Evolutionary conservation across 2,797 vertebrate species (phyloP).

Genomic region (Aeoliscus strigatus): DNA sequence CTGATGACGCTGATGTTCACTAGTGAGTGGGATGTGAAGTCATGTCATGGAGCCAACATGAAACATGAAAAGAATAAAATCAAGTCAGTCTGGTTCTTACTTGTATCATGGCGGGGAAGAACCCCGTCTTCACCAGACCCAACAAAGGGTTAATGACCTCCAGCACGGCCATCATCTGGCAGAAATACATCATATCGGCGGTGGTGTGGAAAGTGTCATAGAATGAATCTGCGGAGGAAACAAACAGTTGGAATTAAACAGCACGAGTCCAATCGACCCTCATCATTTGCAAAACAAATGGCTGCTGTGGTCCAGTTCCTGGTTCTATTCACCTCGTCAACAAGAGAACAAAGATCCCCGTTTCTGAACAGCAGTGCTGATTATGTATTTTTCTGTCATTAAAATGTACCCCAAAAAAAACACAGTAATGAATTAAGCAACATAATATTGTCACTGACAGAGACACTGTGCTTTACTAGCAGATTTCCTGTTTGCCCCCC

Average conservation of each 20-base stretch:
- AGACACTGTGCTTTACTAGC: no score
- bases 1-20: no score
- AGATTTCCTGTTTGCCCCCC: no score
- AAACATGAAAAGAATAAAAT: no score
- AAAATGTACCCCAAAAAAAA: constrained; percentile 1
- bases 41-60: no score
- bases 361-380: constrained; percentile 3
- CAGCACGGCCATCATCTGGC: constrained; percentile 85
- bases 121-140: constrained; percentile 81
- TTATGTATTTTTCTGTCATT: constrained; percentile 19
- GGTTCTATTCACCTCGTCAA: constrained; percentile 47
- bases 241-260: constrained; percentile 26
- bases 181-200: constrained; percentile 93
- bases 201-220: constrained; percentile 89
- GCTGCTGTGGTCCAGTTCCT: constrained; percentile 17
- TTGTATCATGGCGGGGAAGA: constrained; percentile 83
- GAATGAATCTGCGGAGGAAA: constrained; percentile 81
- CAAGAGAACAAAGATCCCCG: constrained; percentile 4
- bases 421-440: no score
- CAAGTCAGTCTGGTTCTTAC: constrained; percentile 48
- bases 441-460: no score
- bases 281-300: constrained; percentile 65
- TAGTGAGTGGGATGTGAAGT: no score
- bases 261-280: constrained; percentile 17
- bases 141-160: constrained; percentile 86